Conservation (phyloP, 2,888 invertebrate genomes). For the Drosophila infuscata region DNA sequence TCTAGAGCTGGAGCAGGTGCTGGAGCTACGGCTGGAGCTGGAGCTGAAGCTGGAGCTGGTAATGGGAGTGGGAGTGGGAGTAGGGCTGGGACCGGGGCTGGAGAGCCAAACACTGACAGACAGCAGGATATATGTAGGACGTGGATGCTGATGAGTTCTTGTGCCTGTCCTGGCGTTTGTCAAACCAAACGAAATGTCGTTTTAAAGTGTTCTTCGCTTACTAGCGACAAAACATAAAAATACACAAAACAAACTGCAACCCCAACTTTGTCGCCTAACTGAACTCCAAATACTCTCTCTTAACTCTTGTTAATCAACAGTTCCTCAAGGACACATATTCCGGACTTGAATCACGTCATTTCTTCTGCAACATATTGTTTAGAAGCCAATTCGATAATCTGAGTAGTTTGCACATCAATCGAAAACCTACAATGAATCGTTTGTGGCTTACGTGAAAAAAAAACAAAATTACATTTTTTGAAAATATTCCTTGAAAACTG, state of each 20-base stretch:
- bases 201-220: constrained; percentile 53
- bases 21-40: neutral
- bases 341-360: too few species aligned
- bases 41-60: neutral
- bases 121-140: constrained; percentile 52
- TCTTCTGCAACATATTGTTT: neutral
- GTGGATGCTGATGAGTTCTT: constrained; percentile 52
- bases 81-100: neutral
- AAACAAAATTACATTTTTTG: neutral
- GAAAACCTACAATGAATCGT: neutral
- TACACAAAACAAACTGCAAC: constrained; percentile 23
- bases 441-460: neutral
- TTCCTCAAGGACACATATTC: neutral
- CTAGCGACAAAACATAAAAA: constrained; percentile 30
- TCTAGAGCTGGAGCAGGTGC: constrained; percentile 1
- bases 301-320: neutral
- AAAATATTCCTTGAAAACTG: neutral
- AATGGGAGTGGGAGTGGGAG: too few species aligned
- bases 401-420: neutral
- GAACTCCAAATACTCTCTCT: constrained; percentile 29
- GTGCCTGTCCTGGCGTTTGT: constrained; percentile 47
- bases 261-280: constrained; percentile 8
- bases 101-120: constrained; percentile 30
- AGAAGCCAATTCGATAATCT: neutral
- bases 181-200: constrained; percentile 56